Base-by-base conservation (phyloP, 2,888 invertebrate genomes). In the Tenthredo notha region DNA sequence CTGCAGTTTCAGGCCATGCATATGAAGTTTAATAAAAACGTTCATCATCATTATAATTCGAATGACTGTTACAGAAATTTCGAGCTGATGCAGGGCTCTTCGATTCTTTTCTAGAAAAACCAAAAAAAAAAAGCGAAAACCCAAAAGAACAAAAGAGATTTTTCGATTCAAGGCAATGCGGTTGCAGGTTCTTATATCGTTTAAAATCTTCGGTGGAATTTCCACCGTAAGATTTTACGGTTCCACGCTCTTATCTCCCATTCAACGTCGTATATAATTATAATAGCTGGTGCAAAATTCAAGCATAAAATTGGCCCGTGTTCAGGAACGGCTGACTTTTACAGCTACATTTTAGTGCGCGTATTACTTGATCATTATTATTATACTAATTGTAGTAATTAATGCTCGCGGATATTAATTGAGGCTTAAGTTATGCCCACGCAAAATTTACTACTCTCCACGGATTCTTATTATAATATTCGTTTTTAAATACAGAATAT, bases 401-500 rank as follows among this genome's bases (percentile, higher is more conserved):
- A 80, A 80, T 61, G 61, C 61, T 80, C 58, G 21, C n/a, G 61
- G 80, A 61, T 80, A 91, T 92, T 92, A 91, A 92, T 91, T 90
- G 91, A 88, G 86, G 87, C 85, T 84, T 86, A 89, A 89, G 87
- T 89, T 88, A 89, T 87, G 88, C 87, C 85, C 90, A 89, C 88
- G 90, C 89, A 86, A 89, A 90, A 90, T 88, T 85, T 80, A 84
- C 85, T 47, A 82, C 85, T 47, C 67, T 33, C 72, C 80, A 61
- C 25, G 25, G n/a, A 61, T 61, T 80, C 25, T 80, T 40, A 40
- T 40, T 15, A 10, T 9, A 40, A 21, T 21, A 80, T n/a, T 58
- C 80, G 58, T 33, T 15, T 7, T 67, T 33, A 12, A 33, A 67
- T 12, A 6, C 67, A 33, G 33, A 67, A 33, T 43, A 29, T 72